phyloP scores from a whole-genome alignment of 2,113 vertebrate species.

The Ceratotherium simum region DNA sequence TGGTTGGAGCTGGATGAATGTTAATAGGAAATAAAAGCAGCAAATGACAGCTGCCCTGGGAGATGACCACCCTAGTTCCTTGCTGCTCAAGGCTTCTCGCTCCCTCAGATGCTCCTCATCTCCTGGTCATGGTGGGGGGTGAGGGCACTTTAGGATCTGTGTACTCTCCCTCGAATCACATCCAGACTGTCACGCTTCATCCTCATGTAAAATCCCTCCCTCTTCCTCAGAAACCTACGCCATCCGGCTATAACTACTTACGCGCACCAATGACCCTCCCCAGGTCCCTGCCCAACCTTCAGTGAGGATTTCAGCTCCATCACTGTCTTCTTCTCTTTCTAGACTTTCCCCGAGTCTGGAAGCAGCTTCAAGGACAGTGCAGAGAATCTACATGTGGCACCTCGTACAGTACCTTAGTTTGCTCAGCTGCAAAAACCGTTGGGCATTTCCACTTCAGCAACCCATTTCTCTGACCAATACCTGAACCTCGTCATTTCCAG shows the following conservation, averaged over 20 bases:
- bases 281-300: not conserved
- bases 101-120: not conserved
- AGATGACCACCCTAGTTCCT: not conserved
- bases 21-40: not conserved
- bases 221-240: not conserved
- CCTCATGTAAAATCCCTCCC: not conserved
- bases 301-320: not conserved
- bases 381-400: not conserved
- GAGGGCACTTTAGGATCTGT: not conserved
- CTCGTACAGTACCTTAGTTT: not conserved
- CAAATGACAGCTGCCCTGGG: not conserved
- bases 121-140: not conserved
- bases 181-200: too few species aligned
- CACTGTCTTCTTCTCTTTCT: not conserved
- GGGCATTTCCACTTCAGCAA: not conserved
- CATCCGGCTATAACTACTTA: not conserved
- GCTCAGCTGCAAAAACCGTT: not conserved
- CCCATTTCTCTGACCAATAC: not conserved
- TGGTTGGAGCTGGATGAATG: not conserved
- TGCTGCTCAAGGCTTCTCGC: too few species aligned
- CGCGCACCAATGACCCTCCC: rapidly evolving
- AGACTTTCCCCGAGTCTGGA: not conserved
- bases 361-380: not conserved
- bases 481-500: not conserved
- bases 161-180: not conserved